Evolutionary conservation across 2,888 invertebrate species (phyloP).

Genomic region (Pomacea canaliculata): DNA sequence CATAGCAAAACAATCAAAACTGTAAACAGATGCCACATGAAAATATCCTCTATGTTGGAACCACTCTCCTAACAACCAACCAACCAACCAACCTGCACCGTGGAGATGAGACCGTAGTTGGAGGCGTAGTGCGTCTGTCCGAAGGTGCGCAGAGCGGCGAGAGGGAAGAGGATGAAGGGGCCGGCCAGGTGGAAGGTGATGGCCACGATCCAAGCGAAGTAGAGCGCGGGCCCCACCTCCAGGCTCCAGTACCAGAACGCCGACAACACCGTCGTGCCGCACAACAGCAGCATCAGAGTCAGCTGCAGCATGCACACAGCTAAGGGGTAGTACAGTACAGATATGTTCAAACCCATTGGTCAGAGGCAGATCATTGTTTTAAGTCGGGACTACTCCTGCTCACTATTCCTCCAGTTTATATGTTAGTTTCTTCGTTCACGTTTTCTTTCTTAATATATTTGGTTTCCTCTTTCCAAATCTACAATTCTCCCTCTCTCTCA

Average conservation of each 20-base stretch:
- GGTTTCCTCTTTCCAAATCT: too few species aligned
- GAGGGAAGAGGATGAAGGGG: slow-evolving; percentile 32
- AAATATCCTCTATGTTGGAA: too few species aligned
- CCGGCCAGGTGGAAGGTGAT: slow-evolving; percentile 28
- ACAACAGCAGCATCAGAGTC: slow-evolving; percentile 26
- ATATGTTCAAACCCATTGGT: background rate
- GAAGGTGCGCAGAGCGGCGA: slow-evolving; percentile 28
- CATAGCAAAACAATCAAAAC: too few species aligned
- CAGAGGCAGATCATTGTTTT: background rate
- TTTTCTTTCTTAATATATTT: too few species aligned
- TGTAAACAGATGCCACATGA: too few species aligned
- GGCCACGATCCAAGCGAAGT: slow-evolving; percentile 29
- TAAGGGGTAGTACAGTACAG: background rate
- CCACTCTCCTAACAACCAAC: too few species aligned
- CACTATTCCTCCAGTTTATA: too few species aligned
- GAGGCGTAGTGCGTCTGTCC: slow-evolving; percentile 31
- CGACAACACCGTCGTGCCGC: slow-evolving; percentile 17
- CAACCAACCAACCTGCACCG: slow-evolving; percentile 25
- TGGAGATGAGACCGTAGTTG: slow-evolving; percentile 33
- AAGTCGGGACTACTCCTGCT: too few species aligned
- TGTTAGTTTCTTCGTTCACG: too few species aligned
- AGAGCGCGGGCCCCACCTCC: slow-evolving; percentile 24
- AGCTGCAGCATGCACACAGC: slow-evolving; percentile 4
- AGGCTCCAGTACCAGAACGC: slow-evolving; percentile 29
- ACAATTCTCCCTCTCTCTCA: too few species aligned